Evolutionary conservation across 2,888 invertebrate species (phyloP), one percentile per base, ranked within the genome.

Genomic region (Drosophila nr. fundita): DNA sequence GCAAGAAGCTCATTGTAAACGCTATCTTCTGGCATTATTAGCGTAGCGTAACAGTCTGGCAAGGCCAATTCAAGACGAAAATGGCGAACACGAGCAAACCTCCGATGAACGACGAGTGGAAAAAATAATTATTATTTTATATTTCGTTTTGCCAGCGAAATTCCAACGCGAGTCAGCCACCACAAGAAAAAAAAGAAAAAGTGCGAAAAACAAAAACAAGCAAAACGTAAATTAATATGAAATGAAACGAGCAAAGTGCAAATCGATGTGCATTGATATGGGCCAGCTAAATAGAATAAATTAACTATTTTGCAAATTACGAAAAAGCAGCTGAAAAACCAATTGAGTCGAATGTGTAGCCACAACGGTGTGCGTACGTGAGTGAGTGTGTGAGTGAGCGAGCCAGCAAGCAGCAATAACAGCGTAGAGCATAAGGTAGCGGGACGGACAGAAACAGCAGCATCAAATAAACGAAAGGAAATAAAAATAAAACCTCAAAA

Each of bases 71-170:
- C 52, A 42, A 58, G 70, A 90, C 90, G 91, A 91, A 90, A 90
- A 90, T 83, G 88, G 86, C 89, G 86, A 91, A 91, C 91, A 89
- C 82, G 85, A 90, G 80, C 80, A 79, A 90, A 83, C 80, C 88
- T 81, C 83, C 83, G 82, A 87, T 83, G 90, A 90, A 89, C 88
- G 88, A 87, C 86, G 89, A 88, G 87, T 86, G 82, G 88, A 92
- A 90, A 91, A 91, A 91, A 91, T 91, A 90, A 91, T 91, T 92
- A 91, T 91, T 91, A 89, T 91, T 91, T 87, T 80, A 90, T 90
- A 91, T 91, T 91, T 91, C 91, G 88, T 91, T 91, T 91, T 91
- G 89, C 83, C 91, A 90, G 85, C 87, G 82, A 91, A 91, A 90
- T 91, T 92, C 91, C 90, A 88, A 84, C 82, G 79, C 85, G 85